Percentiles rank a stretch among this genome's conserved stretches.
These are phyloP conservation scores for Melanostoma scalare DNA, from an alignment of 2,888 invertebrate species.

Conservation along the genomic window DNA sequence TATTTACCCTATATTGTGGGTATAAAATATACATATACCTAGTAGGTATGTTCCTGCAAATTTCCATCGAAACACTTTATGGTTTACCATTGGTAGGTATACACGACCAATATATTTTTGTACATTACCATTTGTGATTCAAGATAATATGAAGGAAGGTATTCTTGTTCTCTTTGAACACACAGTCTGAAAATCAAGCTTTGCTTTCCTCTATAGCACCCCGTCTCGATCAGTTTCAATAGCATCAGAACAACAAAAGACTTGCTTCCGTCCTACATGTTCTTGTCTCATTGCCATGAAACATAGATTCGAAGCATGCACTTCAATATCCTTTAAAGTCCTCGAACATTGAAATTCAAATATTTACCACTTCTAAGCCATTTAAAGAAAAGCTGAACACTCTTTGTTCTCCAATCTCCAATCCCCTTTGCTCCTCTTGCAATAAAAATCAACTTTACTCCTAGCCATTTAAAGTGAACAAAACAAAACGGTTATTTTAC, in stretches of 20 bases:
- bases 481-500: constrained; percentile 72
- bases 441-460: constrained; percentile 68
- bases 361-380: constrained; percentile 42
- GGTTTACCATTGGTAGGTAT: background rate
- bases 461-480: constrained; percentile 67
- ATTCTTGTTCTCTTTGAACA: background rate
- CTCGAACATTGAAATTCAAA: constrained; percentile 18
- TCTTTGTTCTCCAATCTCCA: background rate
- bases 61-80: constrained; percentile 12
- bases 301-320: constrained; percentile 18
- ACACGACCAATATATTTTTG: no score
- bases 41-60: background rate
- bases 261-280: constrained; percentile 9
- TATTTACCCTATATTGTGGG: background rate
- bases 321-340: background rate
- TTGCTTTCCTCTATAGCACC: background rate
- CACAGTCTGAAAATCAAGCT: constrained; percentile 28
- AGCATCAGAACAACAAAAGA: constrained; percentile 41
- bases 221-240: constrained; percentile 60
- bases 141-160: constrained; percentile 15
- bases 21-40: background rate
- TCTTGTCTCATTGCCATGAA: background rate
- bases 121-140: background rate
- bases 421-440: constrained; percentile 19
- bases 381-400: constrained; percentile 25